Percentiles rank a stretch among this genome's conserved stretches.
These are phyloP conservation scores for Fabriciana adippe DNA, from an alignment of 2,888 invertebrate genomes.

Conservation along the genomic window DNA sequence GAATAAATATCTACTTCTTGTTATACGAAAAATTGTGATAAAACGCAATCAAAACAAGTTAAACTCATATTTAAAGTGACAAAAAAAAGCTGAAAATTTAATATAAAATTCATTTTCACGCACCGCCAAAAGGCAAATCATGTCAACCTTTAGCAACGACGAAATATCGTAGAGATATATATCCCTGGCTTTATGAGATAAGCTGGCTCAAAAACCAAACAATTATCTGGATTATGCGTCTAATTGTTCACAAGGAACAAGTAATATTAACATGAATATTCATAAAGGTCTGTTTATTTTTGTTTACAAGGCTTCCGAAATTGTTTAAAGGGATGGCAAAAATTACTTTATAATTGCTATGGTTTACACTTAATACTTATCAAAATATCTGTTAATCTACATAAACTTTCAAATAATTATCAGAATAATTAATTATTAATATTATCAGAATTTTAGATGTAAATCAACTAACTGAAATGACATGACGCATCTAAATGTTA, in stretches of 20 bases:
- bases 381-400: too few relatives aligned
- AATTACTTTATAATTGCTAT: too few relatives aligned
- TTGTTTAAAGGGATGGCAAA: too few relatives aligned
- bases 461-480: too few relatives aligned
- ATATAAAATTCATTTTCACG: slow-evolving; percentile 33
- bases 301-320: too few relatives aligned
- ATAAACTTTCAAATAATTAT: too few relatives aligned
- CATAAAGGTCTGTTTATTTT: background rate
- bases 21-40: background rate
- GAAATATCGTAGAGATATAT: background rate
- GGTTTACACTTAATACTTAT: too few relatives aligned
- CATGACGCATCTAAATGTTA: too few relatives aligned
- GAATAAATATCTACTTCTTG: background rate
- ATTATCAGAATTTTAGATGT: too few relatives aligned
- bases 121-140: slow-evolving; percentile 26
- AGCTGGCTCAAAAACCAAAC: slow-evolving; percentile 2
- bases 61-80: slow-evolving; percentile 2
- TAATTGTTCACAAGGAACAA: background rate
- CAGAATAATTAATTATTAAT: too few relatives aligned
- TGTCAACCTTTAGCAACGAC: slow-evolving; percentile 20
- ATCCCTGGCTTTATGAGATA: slow-evolving; percentile 3
- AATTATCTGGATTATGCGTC: slow-evolving; percentile 14
- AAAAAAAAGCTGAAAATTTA: slow-evolving; percentile 19
- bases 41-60: slow-evolving; percentile 7
- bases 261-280: background rate